Conservation (phyloP, 53 echinoderm and acorn worm species). For the Holothuria scabra region DNA sequence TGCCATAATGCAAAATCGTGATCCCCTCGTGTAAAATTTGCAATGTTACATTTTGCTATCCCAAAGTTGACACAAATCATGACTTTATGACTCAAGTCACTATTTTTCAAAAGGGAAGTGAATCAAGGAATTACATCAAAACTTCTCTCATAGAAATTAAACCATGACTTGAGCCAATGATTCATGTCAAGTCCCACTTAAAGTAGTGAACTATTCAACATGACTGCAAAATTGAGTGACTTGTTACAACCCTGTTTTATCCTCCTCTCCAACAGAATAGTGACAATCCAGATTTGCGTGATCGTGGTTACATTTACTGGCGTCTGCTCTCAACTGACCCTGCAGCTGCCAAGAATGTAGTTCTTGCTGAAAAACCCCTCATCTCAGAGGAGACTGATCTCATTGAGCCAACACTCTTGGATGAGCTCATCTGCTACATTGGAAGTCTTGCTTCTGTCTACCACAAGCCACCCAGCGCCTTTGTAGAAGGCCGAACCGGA, state of each 20-base stretch:
- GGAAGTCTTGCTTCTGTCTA: conserved; percentile 98
- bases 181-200: too few relatives aligned
- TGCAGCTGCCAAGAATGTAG: conserved; percentile 95
- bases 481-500: conserved; percentile 90
- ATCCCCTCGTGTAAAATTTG: too few relatives aligned
- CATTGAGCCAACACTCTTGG: conserved; percentile 95
- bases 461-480: conserved; percentile 98
- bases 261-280: conserved; percentile 70
- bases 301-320: conserved; percentile 99
- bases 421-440: conserved; percentile 98
- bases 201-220: too few relatives aligned
- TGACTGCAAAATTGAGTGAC: too few relatives aligned
- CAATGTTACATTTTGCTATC: too few relatives aligned
- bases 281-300: conserved; percentile 97
- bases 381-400: conserved; percentile 99
- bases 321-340: conserved; percentile 95
- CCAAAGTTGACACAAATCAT: too few relatives aligned
- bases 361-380: conserved; percentile 96
- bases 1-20: too few relatives aligned
- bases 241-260: neutral
- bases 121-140: too few relatives aligned
- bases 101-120: too few relatives aligned
- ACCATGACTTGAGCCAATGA: too few relatives aligned
- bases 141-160: too few relatives aligned
- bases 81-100: too few relatives aligned